Percentiles rank a stretch among this genome's conserved stretches.
Evolutionary conservation across 2,797 vertebrate species (phyloP).

Genomic region (Sorex maritimensis): DNA sequence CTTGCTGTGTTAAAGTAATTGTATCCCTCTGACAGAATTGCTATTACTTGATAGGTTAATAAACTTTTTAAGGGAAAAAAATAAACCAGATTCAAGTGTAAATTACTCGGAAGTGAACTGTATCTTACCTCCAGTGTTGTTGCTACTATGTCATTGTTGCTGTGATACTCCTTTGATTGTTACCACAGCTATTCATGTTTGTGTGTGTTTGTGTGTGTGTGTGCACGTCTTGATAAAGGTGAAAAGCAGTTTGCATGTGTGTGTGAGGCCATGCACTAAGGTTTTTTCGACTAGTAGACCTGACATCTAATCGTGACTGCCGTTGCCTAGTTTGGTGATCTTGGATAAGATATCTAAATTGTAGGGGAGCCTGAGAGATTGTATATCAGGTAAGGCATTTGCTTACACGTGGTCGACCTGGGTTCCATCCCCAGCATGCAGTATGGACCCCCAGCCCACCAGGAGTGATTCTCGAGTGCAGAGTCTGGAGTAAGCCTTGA

Average conservation of each 20-base stretch:
- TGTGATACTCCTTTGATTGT: background rate
- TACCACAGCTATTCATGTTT: background rate
- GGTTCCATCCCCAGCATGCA: no score
- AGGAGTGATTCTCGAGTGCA: no score
- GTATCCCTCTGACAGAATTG: background rate
- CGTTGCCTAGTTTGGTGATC: background rate
- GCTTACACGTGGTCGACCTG: no score
- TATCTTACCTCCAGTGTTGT: background rate
- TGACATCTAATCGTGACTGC: background rate
- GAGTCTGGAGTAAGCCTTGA: no score
- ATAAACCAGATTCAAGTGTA: background rate
- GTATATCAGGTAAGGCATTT: no score
- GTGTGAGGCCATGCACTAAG: background rate
- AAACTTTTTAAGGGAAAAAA: constrained; percentile 4
- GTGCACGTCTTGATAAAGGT: background rate
- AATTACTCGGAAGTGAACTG: background rate
- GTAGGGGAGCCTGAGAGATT: background rate
- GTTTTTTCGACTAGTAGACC: background rate
- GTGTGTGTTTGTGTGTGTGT: no score
- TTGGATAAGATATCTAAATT: background rate
- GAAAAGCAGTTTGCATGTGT: background rate
- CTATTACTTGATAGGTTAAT: background rate
- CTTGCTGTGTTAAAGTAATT: background rate
- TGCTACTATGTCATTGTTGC: background rate
- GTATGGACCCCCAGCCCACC: no score